Evolutionary conservation across 2,888 invertebrate species (phyloP).

Genomic region (Pterobdella sp.): DNA sequence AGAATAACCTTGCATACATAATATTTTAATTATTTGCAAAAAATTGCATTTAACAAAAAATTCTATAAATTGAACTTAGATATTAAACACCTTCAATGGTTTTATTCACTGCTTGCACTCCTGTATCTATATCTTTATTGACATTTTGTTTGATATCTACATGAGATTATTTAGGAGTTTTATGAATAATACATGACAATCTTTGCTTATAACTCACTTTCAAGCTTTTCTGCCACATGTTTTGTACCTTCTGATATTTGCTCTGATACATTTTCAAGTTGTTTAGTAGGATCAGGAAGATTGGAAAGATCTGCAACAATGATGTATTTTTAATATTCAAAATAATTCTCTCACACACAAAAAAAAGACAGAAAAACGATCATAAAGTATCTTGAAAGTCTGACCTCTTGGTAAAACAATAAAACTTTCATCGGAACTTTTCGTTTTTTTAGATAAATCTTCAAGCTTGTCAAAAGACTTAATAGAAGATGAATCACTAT

Average conservation of each 20-base stretch:
- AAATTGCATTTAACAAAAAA: neutral
- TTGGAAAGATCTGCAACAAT: neutral
- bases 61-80: neutral
- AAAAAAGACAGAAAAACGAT: neutral
- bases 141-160: conserved; percentile 2
- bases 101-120: conserved; percentile 4
- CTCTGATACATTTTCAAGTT: neutral
- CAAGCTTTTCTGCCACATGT: neutral
- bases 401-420: conserved; percentile 11
- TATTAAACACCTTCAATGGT: neutral
- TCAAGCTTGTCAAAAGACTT: conserved; percentile 9
- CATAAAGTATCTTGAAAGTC: neutral
- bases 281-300: neutral
- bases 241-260: neutral
- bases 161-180: neutral
- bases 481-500: neutral
- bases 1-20: conserved; percentile 6
- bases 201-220: neutral
- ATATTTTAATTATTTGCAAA: neutral
- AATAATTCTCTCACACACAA: neutral
- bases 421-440: conserved; percentile 3
- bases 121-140: neutral
- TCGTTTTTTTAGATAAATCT: neutral
- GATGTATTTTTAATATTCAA: neutral
- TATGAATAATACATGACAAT: neutral